Evolutionary conservation across 2,888 invertebrate genomes (phyloP).

Genomic region (Agriopis leucophaearia): DNA sequence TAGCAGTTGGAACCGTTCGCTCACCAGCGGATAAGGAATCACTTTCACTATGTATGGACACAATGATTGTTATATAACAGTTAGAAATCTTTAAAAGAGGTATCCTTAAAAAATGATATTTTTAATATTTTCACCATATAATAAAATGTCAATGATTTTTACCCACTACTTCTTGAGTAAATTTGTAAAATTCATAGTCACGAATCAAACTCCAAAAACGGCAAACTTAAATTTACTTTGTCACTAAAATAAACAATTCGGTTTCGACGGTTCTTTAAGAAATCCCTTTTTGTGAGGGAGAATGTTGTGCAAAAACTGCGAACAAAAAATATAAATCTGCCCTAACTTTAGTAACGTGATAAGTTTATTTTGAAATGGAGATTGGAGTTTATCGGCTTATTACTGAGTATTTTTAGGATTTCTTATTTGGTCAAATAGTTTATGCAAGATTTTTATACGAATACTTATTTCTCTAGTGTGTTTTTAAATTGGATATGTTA

Average conservation of each 20-base stretch:
- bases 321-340: slow-evolving; percentile 76
- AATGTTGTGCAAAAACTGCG: slow-evolving; percentile 75
- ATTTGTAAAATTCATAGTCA: slow-evolving; percentile 54
- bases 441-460: neutral
- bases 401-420: slow-evolving; percentile 12
- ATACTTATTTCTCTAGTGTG: neutral
- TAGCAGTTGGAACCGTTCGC: too few relatives aligned
- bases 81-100: too few relatives aligned
- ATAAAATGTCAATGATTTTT: neutral
- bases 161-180: neutral
- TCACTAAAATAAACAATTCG: slow-evolving; percentile 79
- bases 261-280: slow-evolving; percentile 57
- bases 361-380: slow-evolving; percentile 82
- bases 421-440: neutral
- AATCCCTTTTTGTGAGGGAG: slow-evolving; percentile 66
- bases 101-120: too few relatives aligned
- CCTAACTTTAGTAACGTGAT: slow-evolving; percentile 71
- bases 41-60: too few relatives aligned
- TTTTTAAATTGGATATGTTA: too few relatives aligned
- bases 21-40: too few relatives aligned
- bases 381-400: slow-evolving; percentile 65
- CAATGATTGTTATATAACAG: too few relatives aligned
- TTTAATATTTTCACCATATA: neutral
- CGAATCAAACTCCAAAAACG: slow-evolving; percentile 56
- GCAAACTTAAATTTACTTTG: slow-evolving; percentile 66